Percentiles rank a stretch among this genome's conserved stretches.
These are phyloP conservation scores for Parochlus steinenii DNA, from an alignment of 2,888 invertebrate genomes.

Conservation along the genomic window DNA sequence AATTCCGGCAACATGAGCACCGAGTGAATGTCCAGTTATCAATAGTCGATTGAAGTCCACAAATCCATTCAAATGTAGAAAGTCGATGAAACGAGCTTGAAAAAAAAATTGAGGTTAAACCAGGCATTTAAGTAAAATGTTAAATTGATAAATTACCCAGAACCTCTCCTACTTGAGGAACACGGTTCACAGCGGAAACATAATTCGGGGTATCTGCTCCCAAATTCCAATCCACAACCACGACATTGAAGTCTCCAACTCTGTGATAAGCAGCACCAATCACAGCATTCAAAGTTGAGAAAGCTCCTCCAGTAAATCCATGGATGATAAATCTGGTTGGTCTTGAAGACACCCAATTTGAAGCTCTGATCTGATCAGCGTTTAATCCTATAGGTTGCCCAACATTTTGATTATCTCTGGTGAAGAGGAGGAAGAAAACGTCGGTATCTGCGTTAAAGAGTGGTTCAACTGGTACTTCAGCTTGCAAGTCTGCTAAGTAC, in stretches of 20 bases:
- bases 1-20: too few species aligned
- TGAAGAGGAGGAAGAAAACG: conserved; percentile 28
- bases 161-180: conserved; percentile 1
- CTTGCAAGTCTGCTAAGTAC: not conserved
- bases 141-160: conserved; percentile 3
- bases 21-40: too few species aligned
- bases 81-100: too few species aligned
- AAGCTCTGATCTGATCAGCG: conserved; percentile 16
- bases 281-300: conserved; percentile 23
- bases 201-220: conserved; percentile 36
- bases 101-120: too few species aligned
- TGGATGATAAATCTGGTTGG: conserved; percentile 30
- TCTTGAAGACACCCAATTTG: conserved; percentile 4
- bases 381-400: conserved; percentile 13
- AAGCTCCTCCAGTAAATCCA: conserved; percentile 40
- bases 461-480: conserved; percentile 4
- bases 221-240: conserved; percentile 38
- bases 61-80: too few species aligned
- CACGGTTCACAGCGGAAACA: conserved; percentile 31
- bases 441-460: conserved; percentile 17
- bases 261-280: conserved; percentile 33
- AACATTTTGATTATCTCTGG: conserved; percentile 18
- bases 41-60: too few species aligned
- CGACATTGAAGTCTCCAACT: conserved; percentile 38
- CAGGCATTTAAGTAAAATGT: conserved; percentile 1